Evolutionary conservation across 2,888 invertebrate genomes (phyloP), one percentile per base, ranked within the genome.

Genomic region (Hofmannophila pseudospretella): DNA sequence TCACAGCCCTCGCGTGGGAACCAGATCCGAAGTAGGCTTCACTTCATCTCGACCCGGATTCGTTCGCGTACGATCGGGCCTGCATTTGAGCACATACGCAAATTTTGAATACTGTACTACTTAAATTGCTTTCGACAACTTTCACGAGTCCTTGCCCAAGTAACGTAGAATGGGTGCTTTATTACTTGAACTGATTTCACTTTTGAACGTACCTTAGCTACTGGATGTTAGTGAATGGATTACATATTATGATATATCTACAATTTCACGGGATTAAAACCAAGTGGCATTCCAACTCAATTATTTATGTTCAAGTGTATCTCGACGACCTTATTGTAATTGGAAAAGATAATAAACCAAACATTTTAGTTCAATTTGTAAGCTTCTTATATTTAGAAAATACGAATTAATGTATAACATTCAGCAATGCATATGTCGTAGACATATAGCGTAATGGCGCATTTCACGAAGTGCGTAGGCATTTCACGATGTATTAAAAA

Each of bases 21-120:
- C 47, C 51, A 46, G 27, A 7, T n/a, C 3, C 41, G 38, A 57
- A 54, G 51, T 52, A 46, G 55, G 57, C 51, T 55, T 54, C 54
- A 52, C 36, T 11, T 56, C 62, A 58, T 52, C 54, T 60, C 63
- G 76, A 69, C 78, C 74, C 54, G 70, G 78, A 77, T 80, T 54
- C 57, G 51, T 64, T 75, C 70, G 68, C 67, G 67, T 68, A 50
- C 43, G 38, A 16, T 51, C 43, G 50, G 58, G 55, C 47, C 72
- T 67, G 58, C 57, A n/a, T n/a, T 57, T 57, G 67, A 67, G 58
- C 58, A 64, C 20, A 20, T 16, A 16, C 59, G 63, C 58, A 49
- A 67, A 68, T 71, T 74, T 69, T 65, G 56, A 58, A 49, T 41
- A 47, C 52, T 44, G 53, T 52, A 58, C 54, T 40, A 50, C 47